Conservation (phyloP, 2,888 invertebrate genomes). For the Isoperla grammatica region DNA sequence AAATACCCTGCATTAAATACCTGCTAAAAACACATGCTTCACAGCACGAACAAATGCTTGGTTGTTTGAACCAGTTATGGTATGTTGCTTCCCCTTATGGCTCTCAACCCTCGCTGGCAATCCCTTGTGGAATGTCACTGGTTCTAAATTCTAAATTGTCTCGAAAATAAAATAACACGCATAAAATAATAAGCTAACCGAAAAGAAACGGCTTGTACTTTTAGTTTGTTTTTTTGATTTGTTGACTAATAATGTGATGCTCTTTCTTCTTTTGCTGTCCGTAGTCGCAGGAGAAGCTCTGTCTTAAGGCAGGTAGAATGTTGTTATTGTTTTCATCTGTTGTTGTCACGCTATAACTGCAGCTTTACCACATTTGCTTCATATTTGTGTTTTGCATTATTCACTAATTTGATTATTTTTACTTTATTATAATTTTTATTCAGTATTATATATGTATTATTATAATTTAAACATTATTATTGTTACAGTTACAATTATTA, state of each 20-base stretch:
- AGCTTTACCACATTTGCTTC: conserved; percentile 11
- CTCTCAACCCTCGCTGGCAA: not conserved
- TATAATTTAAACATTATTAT: no score
- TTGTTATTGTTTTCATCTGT: conserved; percentile 28
- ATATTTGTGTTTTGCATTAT: conserved; percentile 2
- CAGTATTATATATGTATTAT: no score
- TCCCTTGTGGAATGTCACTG: conserved; percentile 9
- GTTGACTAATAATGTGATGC: conserved; percentile 29
- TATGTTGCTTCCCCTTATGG: conserved; percentile 9
- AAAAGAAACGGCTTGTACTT: conserved; percentile 1
- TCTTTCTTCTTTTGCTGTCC: conserved; percentile 38
- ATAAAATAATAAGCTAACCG: conserved; percentile 1
- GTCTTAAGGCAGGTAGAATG: conserved; percentile 45
- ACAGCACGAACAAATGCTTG: no score
- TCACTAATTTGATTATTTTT: not conserved
- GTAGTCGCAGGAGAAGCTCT: conserved; percentile 45
- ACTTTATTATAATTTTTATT: no score
- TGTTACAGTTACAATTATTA: no score
- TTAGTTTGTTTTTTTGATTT: conserved; percentile 24
- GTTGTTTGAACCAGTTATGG: not conserved
- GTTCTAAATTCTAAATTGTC: conserved; percentile 12
- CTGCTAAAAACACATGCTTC: no score
- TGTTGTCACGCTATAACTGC: conserved; percentile 7
- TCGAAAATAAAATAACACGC: not conserved
- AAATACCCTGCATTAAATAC: no score